phyloP scores from a whole-genome alignment of 1,140 invertebrate genomes.

The Pantala flavescens region DNA sequence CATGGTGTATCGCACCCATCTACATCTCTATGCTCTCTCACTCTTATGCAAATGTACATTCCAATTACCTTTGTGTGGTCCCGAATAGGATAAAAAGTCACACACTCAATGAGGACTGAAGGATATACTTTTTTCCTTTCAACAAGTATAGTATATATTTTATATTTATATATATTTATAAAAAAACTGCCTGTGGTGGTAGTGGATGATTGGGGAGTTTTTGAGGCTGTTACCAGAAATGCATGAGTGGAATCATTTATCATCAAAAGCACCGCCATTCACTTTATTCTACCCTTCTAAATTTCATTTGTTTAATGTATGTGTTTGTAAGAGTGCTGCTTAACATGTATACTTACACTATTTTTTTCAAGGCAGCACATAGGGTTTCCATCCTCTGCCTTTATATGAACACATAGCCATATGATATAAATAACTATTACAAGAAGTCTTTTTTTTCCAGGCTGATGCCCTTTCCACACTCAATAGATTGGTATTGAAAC shows the following conservation, averaged over 20 bases:
- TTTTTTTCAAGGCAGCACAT: constrained; percentile 1
- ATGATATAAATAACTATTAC: constrained; percentile 11
- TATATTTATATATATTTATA: constrained; percentile 7
- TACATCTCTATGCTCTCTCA: constrained; percentile 1
- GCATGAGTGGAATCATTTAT: constrained; percentile 6
- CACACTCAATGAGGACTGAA: constrained; percentile 8
- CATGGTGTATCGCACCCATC: neutral
- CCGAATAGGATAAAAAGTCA: constrained; percentile 1
- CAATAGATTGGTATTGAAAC: neutral
- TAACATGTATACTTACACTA: constrained; percentile 7
- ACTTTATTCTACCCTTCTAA: constrained; percentile 8
- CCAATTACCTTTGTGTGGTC: constrained; percentile 8
- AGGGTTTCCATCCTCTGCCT: neutral
- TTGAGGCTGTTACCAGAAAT: neutral
- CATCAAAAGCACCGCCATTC: constrained; percentile 4
- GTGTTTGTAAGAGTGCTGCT: constrained; percentile 4
- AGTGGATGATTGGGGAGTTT: neutral
- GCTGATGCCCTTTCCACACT: neutral
- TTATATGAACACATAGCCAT: constrained; percentile 2
- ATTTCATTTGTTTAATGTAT: neutral
- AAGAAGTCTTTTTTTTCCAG: constrained; percentile 5
- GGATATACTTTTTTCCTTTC: constrained; percentile 8
- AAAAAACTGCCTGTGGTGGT: constrained; percentile 1
- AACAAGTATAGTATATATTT: constrained; percentile 5
- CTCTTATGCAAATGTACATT: constrained; percentile 7